Evolutionary conservation across 2,888 invertebrate species (phyloP).

Genomic region (Erynnis tages): DNA sequence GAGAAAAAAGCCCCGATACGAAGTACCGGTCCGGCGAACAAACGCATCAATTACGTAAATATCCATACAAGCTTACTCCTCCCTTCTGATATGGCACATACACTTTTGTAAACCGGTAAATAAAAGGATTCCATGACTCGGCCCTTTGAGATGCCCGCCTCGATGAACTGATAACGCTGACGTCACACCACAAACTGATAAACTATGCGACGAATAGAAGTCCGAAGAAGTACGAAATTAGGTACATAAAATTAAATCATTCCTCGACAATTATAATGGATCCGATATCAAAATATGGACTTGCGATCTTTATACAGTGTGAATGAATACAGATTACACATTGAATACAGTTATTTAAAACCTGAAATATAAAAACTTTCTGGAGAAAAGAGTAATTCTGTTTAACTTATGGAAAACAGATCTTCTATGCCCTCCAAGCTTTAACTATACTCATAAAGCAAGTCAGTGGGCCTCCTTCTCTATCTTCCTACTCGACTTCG

Average conservation of each 20-base stretch:
- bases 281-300: too few species aligned
- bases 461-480: too few species aligned
- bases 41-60: constrained; percentile 16
- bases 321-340: too few species aligned
- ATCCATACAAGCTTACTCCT: constrained; percentile 10
- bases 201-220: neutral
- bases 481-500: too few species aligned
- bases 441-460: too few species aligned
- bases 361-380: too few species aligned
- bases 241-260: neutral
- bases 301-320: too few species aligned
- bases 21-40: constrained; percentile 7
- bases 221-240: neutral
- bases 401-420: too few species aligned
- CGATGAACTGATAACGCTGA: constrained; percentile 3
- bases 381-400: too few species aligned
- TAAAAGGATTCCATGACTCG: constrained; percentile 6
- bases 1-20: constrained; percentile 3
- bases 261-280: too few species aligned
- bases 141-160: constrained; percentile 16
- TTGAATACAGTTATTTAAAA: too few species aligned
- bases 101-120: constrained; percentile 21
- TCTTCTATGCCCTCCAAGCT: too few species aligned
- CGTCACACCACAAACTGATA: neutral
- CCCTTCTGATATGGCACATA: constrained; percentile 16